Evolutionary conservation across 2,113 vertebrate species (phyloP), one percentile per base, ranked within the genome.

Genomic region (Synodontis membranacea): DNA sequence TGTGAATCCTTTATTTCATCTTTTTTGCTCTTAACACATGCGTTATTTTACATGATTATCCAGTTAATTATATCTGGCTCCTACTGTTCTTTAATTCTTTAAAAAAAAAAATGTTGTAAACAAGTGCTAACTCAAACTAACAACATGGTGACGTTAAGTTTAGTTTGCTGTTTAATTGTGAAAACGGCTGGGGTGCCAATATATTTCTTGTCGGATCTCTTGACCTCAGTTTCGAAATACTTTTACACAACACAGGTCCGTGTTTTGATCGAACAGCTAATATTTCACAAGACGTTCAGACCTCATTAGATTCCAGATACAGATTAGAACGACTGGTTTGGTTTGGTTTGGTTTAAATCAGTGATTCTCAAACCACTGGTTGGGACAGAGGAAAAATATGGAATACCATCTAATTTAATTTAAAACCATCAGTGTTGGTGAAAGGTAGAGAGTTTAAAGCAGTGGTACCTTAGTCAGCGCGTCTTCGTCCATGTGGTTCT

Each of bases 401-500:
- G 39, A 28, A n/a, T n/a, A n/a, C 23, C 28, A 11, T 75, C 28
- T 37, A 5, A 21, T 3, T 44, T 17, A 28, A 25, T 28, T 80
- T 56, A 80, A 54, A 80, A 25, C 19, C 1, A 21, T 37, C 21
- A 54, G n/a, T 7, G 31, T 54, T 21, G 15, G n/a, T 21, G 28
- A 66, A 82, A 60, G n/a, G 74, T 28, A 46, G 64, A 46, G 76
- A 84, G 21, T 60, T 44, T 12, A 23, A 85, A 9, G 31, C 68
- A 85, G n/a, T 17, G 91, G 87, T 95, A 99, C 98, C 96, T 99
- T 99, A 83, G 98, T 96, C 92, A 99, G 90, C 21, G 96, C 97
- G 74, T 99, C 98, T 90, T 99, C 98, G 0, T 99, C 98, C 86
- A 99, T 96, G 92, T 99, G 98, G 94, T 99, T 99, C 95, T 99